Base-by-base conservation (phyloP, 2,797 vertebrate genomes). In the Sus cebifrons region DNA sequence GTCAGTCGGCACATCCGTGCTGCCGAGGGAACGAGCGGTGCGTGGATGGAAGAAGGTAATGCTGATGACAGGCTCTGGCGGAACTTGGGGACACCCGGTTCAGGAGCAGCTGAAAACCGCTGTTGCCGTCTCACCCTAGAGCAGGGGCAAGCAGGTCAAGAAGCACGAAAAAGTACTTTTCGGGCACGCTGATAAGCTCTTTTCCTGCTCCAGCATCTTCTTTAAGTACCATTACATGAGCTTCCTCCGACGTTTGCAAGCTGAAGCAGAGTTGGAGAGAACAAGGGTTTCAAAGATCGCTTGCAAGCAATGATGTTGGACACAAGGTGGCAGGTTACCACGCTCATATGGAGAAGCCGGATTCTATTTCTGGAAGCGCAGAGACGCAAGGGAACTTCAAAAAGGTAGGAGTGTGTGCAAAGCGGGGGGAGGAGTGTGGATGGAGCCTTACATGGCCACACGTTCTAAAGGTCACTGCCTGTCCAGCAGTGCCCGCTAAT, bases 291-390 rank as follows among this genome's bases (percentile, higher is more conserved):
- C 58, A 89, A 86, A 18, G 54, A 71, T 56, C 78, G 77, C 89
- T 91, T 97, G 89, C 78, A 96, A 87, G 68, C 93, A 86, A 94
- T 75, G 75, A 94, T 64, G 78, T 92, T 90, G 87, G 85, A 94
- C 96, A 96, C 96, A 97, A 97, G 97, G 84, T 97, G 96, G 96
- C 95, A 96, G 89, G 84, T 97, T 85, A 91, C 17, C 84, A 93
- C 3, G 0, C 32, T 85, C 20, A 25, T 94, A 58, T 29, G 29
- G n/a, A 96, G 58, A 96, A 96, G n/a, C 18, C 17, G 89, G 71
- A 74, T 67, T 81, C 54, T 64, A 81, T 97, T 92, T 85, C 49
- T 89, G 89, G 93, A 93, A 95, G 25, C 12, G 21, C 62, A 79
- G 0, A 62, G 20, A 7, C 20, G 29, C 6, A 91, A 85, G 54